Conservation (phyloP, 2,888 invertebrate genomes). For the Bombylius major region DNA sequence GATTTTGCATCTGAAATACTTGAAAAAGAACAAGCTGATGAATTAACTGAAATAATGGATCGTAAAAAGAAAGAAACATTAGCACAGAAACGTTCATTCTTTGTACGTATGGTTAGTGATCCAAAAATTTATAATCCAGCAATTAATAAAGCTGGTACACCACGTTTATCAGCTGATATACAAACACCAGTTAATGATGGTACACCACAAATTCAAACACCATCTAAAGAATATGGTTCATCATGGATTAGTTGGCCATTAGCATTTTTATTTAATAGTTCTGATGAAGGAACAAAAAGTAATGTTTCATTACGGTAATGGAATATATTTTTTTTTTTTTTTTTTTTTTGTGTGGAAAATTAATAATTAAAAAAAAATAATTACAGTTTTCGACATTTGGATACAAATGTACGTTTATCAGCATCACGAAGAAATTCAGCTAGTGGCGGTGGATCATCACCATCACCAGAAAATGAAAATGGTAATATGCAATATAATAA, state of each 20-base stretch:
- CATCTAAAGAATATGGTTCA: slow-evolving; percentile 40
- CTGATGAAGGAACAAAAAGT: slow-evolving; percentile 49
- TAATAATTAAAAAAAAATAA: too few species aligned
- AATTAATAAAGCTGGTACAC: slow-evolving; percentile 62
- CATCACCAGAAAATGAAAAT: slow-evolving; percentile 39
- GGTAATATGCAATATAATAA: slow-evolving; percentile 30
- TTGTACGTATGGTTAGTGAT: slow-evolving; percentile 95
- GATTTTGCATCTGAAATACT: slow-evolving; percentile 69
- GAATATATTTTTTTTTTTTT: background rate
- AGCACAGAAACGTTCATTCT: slow-evolving; percentile 87
- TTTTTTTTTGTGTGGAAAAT: slow-evolving; percentile 4
- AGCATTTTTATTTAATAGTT: slow-evolving; percentile 75
- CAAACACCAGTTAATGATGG: slow-evolving; percentile 29
- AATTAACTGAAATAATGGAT: slow-evolving; percentile 59
- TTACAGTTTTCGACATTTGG: slow-evolving; percentile 69
- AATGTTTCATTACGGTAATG: slow-evolving; percentile 67
- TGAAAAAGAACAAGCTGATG: slow-evolving; percentile 54
- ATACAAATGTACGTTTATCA: slow-evolving; percentile 71
- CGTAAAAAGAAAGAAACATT: slow-evolving; percentile 66
- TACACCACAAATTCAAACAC: slow-evolving; percentile 32
- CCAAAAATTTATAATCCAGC: slow-evolving; percentile 93
- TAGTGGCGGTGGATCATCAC: slow-evolving; percentile 55
- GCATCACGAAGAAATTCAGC: slow-evolving; percentile 45
- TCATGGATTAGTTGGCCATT: slow-evolving; percentile 92
- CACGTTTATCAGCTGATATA: slow-evolving; percentile 34